Percentiles rank a stretch among this genome's conserved stretches.
Conservation (phyloP, 1,140 invertebrate genomes). For the Hycleus cichorii region DNA sequence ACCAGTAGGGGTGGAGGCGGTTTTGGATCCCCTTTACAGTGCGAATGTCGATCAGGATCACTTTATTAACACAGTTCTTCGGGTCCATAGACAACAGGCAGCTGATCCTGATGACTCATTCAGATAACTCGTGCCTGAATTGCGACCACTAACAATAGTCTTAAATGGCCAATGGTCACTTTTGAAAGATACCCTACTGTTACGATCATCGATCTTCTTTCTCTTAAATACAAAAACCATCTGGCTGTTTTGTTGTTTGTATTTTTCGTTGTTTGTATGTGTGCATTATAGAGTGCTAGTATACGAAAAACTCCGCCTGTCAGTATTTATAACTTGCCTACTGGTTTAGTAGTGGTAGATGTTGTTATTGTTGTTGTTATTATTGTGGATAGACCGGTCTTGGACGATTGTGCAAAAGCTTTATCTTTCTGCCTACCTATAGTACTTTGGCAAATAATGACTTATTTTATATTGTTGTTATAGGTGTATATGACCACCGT, state of each 20-base stretch:
- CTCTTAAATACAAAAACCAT: background rate
- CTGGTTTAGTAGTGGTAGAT: too few species aligned
- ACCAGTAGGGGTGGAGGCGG: background rate
- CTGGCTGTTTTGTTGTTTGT: background rate
- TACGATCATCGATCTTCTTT: constrained; percentile 31
- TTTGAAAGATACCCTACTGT: constrained; percentile 33
- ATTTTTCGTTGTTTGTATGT: too few species aligned
- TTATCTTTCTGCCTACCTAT: constrained; percentile 10
- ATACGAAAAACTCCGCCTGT: constrained; percentile 11
- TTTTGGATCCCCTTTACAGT: background rate
- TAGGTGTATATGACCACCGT: constrained; percentile 16
- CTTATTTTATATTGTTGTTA: constrained; percentile 14
- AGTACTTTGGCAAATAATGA: constrained; percentile 17
- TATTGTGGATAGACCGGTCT: constrained; percentile 18
- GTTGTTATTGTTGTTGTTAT: too few species aligned
- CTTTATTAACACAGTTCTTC: constrained; percentile 23
- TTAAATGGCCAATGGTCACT: constrained; percentile 32
- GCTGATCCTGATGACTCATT: constrained; percentile 29
- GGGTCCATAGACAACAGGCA: constrained; percentile 24
- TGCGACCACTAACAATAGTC: constrained; percentile 20
- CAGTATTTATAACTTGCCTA: constrained; percentile 20
- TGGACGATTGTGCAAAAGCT: constrained; percentile 17
- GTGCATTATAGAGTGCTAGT: background rate
- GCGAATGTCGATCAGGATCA: constrained; percentile 12
- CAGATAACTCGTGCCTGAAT: constrained; percentile 18